Conservation (phyloP, 2,797 vertebrate genomes). For the Tangara arthus region DNA sequence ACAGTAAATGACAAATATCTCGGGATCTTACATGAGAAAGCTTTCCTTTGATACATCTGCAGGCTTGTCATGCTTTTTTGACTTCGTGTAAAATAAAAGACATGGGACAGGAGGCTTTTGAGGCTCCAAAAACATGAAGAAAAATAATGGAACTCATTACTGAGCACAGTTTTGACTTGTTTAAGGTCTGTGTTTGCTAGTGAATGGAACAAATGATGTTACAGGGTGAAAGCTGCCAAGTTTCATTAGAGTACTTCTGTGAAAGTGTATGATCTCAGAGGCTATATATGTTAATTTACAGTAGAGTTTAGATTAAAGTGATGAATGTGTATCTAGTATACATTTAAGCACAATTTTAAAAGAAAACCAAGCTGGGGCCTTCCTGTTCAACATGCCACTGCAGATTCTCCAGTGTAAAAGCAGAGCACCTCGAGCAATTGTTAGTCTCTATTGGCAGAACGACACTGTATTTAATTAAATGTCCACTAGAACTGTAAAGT, state of each 20-base stretch:
- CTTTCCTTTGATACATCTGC: conserved; percentile 22
- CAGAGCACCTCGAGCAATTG: background rate
- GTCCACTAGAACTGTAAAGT: background rate
- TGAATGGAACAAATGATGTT: conserved; percentile 87
- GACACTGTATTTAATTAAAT: conserved; percentile 22
- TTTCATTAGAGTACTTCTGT: conserved; percentile 82
- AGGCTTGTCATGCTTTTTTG: background rate
- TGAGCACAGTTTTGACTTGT: conserved; percentile 66
- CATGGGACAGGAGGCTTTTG: conserved; percentile 5
- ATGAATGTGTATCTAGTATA: conserved; percentile 65
- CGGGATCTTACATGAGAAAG: background rate
- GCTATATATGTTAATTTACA: conserved; percentile 79
- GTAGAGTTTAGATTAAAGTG: conserved; percentile 66
- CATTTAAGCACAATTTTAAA: conserved; percentile 59
- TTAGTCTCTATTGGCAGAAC: background rate
- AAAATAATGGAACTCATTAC: conserved; percentile 65
- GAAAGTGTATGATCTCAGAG: conserved; percentile 81
- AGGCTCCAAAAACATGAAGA: conserved; percentile 57
- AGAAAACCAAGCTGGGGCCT: conserved; percentile 40
- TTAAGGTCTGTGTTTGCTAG: conserved; percentile 53
- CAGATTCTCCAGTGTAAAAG: background rate
- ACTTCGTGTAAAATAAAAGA: conserved; percentile 30
- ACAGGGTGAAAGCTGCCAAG: conserved; percentile 75
- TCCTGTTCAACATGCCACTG: conserved; percentile 28
- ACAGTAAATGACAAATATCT: conserved; percentile 56